These are phyloP conservation scores for Heliconius hermathena DNA, from an alignment of 1,140 invertebrate genomes.

Conservation along the genomic window DNA sequence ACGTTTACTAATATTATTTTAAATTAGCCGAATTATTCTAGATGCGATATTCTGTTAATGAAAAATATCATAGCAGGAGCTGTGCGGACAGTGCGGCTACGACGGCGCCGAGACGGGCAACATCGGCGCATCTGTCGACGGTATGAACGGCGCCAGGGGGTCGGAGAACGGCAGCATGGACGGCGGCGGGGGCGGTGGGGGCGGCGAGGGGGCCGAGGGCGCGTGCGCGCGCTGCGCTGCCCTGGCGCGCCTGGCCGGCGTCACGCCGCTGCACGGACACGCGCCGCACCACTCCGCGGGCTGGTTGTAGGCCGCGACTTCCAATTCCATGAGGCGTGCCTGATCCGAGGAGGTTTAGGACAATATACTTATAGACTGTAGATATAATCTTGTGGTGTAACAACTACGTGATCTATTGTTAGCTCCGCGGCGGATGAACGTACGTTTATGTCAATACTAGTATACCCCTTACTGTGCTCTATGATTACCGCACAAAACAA, in stretches of 20 bases:
- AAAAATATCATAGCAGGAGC: conserved; percentile 32
- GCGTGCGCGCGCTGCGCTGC: conserved; percentile 63
- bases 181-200: conserved; percentile 53
- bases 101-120: conserved; percentile 29
- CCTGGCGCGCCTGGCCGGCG: conserved; percentile 67
- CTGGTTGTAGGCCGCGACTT: conserved; percentile 60
- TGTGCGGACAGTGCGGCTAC: conserved; percentile 55
- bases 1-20: not conserved
- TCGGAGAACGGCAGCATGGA: conserved; percentile 47
- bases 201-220: conserved; percentile 34
- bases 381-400: not conserved
- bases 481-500: not conserved
- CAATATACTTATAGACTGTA: not conserved
- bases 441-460: not conserved
- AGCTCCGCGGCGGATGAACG: not conserved
- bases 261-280: conserved; percentile 74
- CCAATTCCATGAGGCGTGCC: not conserved
- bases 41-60: not conserved
- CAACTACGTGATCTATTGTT: not conserved
- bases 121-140: not conserved
- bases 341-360: not conserved
- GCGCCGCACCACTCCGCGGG: conserved; percentile 74
- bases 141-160: not conserved
- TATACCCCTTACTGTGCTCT: not conserved
- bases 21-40: not conserved